phyloP scores from a whole-genome alignment of 1,140 invertebrate species.

The Leptinotarsa defecta region DNA sequence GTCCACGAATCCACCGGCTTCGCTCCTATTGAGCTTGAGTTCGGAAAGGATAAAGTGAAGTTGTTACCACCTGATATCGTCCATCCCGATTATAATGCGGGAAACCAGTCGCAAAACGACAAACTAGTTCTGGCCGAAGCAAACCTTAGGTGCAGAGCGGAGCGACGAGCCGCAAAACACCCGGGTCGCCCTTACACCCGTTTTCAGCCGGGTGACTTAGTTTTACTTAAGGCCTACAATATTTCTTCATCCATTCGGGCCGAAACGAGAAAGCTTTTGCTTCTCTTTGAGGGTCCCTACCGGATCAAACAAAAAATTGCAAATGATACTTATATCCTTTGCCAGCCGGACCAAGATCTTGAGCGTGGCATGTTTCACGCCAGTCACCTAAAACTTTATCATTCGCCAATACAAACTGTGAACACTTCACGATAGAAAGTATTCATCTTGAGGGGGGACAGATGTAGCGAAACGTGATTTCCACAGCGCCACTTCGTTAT shows the following conservation, averaged over 20 bases:
- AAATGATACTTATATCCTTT: not conserved
- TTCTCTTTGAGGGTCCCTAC: not conserved
- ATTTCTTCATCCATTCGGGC: not conserved
- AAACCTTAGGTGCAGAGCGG: not conserved
- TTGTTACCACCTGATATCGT: not conserved
- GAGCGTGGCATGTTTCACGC: not conserved
- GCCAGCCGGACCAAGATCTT: not conserved
- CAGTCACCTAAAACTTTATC: not conserved
- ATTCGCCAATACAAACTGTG: not conserved
- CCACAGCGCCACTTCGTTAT: no score
- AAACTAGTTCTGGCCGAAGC: not conserved
- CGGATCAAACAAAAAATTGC: not conserved
- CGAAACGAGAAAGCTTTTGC: not conserved
- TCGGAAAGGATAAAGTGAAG: not conserved
- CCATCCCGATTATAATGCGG: not conserved
- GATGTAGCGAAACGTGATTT: not conserved
- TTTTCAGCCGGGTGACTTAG: not conserved
- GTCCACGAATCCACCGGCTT: not conserved
- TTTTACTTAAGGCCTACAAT: not conserved
- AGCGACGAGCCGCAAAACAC: not conserved
- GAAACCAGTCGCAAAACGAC: not conserved
- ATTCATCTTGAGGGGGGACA: not conserved
- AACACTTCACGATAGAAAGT: not conserved
- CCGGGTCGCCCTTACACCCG: not conserved
- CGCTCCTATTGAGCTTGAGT: not conserved